A percentile compares a stretch with the other conserved stretches of the same genome.
Conservation (phyloP, 1,140 invertebrate species). For the Frieseomelitta varia region DNA sequence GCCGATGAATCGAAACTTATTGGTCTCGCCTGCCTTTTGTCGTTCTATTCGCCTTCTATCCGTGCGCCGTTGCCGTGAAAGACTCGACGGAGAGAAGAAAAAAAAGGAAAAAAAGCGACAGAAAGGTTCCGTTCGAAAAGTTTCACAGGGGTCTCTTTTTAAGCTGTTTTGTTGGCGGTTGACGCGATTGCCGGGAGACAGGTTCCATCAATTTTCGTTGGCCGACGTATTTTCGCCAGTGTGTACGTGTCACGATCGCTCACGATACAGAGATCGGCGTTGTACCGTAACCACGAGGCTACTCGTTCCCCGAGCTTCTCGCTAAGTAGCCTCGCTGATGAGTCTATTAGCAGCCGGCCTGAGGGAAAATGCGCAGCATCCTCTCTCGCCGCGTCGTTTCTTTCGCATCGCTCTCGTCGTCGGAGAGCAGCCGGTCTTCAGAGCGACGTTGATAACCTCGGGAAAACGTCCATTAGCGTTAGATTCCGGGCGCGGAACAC, state of each 20-base stretch:
- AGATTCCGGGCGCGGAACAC: not conserved
- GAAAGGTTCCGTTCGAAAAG: not conserved
- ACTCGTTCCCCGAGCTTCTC: too few species aligned
- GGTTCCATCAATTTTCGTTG: not conserved
- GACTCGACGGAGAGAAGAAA: not conserved
- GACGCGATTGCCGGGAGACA: not conserved
- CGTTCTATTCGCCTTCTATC: not conserved
- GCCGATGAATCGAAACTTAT: slow-evolving; percentile 30
- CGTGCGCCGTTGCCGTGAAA: not conserved
- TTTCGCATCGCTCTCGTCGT: not conserved
- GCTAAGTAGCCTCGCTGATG: slow-evolving; percentile 3
- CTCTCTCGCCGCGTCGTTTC: not conserved
- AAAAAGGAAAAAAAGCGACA: not conserved
- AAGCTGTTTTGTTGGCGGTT: too few species aligned
- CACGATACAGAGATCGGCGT: not conserved
- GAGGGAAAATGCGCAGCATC: not conserved
- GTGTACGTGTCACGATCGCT: not conserved
- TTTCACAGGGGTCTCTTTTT: not conserved
- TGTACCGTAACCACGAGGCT: not conserved
- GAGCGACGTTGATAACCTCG: not conserved
- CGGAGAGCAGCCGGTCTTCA: not conserved
- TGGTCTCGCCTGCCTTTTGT: not conserved
- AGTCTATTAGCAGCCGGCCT: not conserved
- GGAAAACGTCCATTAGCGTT: not conserved
- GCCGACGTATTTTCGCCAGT: not conserved